A percentile compares a stretch with the other conserved stretches of the same genome.
Evolutionary conservation across 2,888 invertebrate genomes (phyloP).

Genomic region (Drosophila mayaguana): DNA sequence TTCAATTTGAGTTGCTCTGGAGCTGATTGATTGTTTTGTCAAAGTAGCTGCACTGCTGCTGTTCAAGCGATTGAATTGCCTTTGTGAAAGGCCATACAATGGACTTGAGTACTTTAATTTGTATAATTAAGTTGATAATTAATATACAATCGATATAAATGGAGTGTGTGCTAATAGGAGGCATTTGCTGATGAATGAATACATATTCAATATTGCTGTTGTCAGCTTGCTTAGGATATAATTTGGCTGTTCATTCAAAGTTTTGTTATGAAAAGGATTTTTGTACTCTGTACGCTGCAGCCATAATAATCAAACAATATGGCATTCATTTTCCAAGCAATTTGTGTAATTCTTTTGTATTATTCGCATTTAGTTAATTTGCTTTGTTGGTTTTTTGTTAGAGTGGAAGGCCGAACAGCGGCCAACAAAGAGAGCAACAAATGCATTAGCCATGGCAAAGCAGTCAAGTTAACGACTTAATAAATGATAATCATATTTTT

Average conservation of each 20-base stretch:
- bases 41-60: constrained; percentile 3
- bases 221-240: not conserved
- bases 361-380: constrained; percentile 25
- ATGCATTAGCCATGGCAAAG: constrained; percentile 40
- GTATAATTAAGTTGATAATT: not conserved
- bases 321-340: constrained; percentile 35
- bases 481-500: constrained; percentile 67
- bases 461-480: constrained; percentile 55
- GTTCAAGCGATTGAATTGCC: constrained; percentile 14
- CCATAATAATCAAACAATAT: constrained; percentile 6
- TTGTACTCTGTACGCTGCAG: not conserved
- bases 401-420: constrained; percentile 29
- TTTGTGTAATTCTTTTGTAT: constrained; percentile 29
- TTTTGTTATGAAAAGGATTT: not conserved
- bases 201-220: not conserved
- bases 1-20: constrained; percentile 48
- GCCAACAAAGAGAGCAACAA: constrained; percentile 18
- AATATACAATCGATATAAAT: not conserved
- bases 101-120: not conserved
- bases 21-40: constrained; percentile 36
- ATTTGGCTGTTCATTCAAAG: not conserved
- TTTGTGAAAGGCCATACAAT: not conserved
- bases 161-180: not conserved
- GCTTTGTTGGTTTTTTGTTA: constrained; percentile 30
- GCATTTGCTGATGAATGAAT: not conserved